Base-by-base conservation (phyloP, 2,113 vertebrate genomes). In the Dermatemys mawii region DNA sequence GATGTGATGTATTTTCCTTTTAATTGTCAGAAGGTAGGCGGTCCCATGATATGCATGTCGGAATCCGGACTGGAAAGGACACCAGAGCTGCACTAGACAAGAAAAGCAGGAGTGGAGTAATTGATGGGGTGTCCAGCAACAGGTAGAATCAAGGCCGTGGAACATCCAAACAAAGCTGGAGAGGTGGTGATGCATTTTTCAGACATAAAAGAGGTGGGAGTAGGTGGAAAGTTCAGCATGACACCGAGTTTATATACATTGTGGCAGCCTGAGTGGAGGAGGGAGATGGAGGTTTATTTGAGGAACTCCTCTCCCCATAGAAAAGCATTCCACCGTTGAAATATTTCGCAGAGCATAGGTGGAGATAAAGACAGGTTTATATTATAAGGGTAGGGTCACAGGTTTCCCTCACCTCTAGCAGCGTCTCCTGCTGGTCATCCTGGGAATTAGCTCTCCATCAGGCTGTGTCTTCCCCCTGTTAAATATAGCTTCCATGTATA, bases 331-430 rank as follows among this genome's bases (percentile, higher is more conserved):
- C 41, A 86, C 27, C 24, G 53, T 82, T 67, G 70, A 80, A 96
- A 44, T 51, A 17, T 38, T 60, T 10, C 81, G 6, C 41, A 4
- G 8, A 57, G 85, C 75, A 79, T 54, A 86, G 8, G 27, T 13
- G 46, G 26, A 81, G 80, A 86, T 53, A 55, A 96, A 90, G 81
- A 63, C 5, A 93, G 84, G 87, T 84, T 90, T 91, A 93, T 2
- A 67, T 38, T 11, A 70, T 19, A 38, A 70, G 63, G 63, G 16
- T 17, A 67, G 35, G 6, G 35, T 35, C 17, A n/a, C 19, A 5
- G 63, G 35, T 17, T n/a, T n/a, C 35, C 63, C 16, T 67, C 63
- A 9, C 4, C 32, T 17, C 63, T 67, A n/a, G 17, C 8, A n/a
- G 35, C 32, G 12, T 8, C 63, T 67, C 17, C 63, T n/a, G 17